Conservation (phyloP, 2,888 invertebrate species). For the Leucozona laternaria region DNA sequence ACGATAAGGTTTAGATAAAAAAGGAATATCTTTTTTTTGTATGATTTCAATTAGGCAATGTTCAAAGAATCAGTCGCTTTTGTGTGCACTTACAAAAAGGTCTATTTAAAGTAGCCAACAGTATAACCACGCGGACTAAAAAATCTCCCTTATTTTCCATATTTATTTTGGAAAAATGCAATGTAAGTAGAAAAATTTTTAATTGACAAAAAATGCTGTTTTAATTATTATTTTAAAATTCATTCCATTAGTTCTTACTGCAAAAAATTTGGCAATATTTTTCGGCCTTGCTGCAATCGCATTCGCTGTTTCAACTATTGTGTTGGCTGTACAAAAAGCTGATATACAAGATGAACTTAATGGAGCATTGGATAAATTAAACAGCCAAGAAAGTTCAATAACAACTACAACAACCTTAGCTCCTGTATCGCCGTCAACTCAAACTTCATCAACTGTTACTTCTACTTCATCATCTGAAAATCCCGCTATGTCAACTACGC, state of each 20-base stretch:
- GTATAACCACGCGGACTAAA: neutral
- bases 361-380: constrained; percentile 79
- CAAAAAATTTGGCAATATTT: constrained; percentile 80
- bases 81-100: constrained; percentile 34
- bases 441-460: constrained; percentile 5
- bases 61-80: constrained; percentile 27
- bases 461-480: neutral
- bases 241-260: constrained; percentile 77
- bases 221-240: neutral
- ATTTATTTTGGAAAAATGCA: constrained; percentile 16
- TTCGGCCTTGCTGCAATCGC: constrained; percentile 80
- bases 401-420: constrained; percentile 32
- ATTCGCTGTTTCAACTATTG: constrained; percentile 85
- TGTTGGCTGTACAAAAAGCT: constrained; percentile 84
- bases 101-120: neutral
- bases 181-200: constrained; percentile 25
- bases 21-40: constrained; percentile 45
- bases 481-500: constrained; percentile 2
- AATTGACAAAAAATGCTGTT: neutral
- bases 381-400: constrained; percentile 59
- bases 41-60: constrained; percentile 77
- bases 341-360: constrained; percentile 80
- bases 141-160: neutral
- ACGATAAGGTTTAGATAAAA: constrained; percentile 57
- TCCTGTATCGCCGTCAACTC: constrained; percentile 14